Evolutionary conservation across 2,888 invertebrate species (phyloP).

Genomic region (Subacronicta megacephala): DNA sequence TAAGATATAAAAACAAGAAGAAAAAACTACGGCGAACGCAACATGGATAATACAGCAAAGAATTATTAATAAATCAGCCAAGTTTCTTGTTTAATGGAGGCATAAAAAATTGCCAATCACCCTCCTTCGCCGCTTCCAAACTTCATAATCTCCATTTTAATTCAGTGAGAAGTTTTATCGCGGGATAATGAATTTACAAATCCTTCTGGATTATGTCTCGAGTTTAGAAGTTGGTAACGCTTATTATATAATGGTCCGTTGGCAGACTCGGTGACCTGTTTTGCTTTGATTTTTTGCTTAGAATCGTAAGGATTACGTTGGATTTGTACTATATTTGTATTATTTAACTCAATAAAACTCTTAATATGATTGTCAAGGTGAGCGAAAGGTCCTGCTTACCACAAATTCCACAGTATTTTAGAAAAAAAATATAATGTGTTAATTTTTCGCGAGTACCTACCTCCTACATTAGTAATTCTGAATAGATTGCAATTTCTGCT

Average conservation of each 20-base stretch:
- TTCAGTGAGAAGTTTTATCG: constrained; percentile 74
- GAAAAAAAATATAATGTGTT: too few relatives aligned
- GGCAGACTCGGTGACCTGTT: constrained; percentile 26
- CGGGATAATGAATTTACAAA: constrained; percentile 77
- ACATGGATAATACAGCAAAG: constrained; percentile 32
- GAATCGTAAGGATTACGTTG: neutral
- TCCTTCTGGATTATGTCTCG: constrained; percentile 68
- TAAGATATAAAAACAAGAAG: neutral
- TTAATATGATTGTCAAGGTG: too few relatives aligned
- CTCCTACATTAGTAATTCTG: too few relatives aligned
- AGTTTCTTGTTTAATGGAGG: constrained; percentile 55
- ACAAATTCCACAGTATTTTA: too few relatives aligned
- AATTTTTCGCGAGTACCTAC: too few relatives aligned
- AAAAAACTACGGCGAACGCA: constrained; percentile 1
- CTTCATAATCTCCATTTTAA: constrained; percentile 77
- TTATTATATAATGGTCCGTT: constrained; percentile 37
- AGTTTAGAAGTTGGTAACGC: constrained; percentile 55
- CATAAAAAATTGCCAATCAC: constrained; percentile 62
- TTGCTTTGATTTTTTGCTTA: constrained; percentile 32
- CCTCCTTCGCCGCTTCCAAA: constrained; percentile 63
- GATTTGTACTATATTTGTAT: too few relatives aligned
- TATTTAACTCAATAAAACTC: too few relatives aligned
- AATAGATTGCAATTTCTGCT: too few relatives aligned
- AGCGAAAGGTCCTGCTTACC: too few relatives aligned
- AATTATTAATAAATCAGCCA: constrained; percentile 48